phyloP scores from a whole-genome alignment of 2,797 vertebrate species.

The Sebastes steindachneri region DNA sequence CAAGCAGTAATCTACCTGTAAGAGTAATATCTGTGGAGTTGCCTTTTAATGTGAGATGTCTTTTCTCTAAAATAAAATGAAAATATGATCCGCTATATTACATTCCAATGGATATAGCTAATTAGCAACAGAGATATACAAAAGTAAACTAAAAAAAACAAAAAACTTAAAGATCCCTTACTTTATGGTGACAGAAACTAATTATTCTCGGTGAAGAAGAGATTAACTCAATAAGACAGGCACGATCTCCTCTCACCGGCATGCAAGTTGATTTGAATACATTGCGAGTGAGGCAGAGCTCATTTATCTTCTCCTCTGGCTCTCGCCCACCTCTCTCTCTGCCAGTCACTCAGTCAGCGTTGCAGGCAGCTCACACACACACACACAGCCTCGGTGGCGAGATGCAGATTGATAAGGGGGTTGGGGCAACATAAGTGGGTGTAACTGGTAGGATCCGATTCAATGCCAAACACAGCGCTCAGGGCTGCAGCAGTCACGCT shows the following conservation, averaged over 20 bases:
- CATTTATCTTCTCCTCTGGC: slow-evolving; percentile 53
- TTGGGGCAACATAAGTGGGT: slow-evolving; percentile 39
- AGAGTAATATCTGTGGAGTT: neutral
- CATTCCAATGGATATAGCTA: neutral
- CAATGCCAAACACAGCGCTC: slow-evolving; percentile 33
- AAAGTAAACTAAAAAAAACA: neutral
- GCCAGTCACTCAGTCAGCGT: slow-evolving; percentile 36
- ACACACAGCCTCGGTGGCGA: neutral
- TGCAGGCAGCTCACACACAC: slow-evolving; percentile 22
- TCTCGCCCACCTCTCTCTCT: slow-evolving; percentile 45
- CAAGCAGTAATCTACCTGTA: no score
- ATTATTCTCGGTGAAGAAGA: slow-evolving; percentile 1
- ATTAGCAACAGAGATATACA: neutral
- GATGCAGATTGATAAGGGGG: slow-evolving; percentile 54
- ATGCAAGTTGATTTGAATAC: slow-evolving; percentile 41
- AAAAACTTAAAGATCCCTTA: neutral
- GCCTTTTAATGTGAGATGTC: neutral
- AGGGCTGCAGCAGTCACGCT: slow-evolving; percentile 27
- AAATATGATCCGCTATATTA: neutral
- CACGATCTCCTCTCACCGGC: slow-evolving; percentile 16
- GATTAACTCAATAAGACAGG: slow-evolving; percentile 39
- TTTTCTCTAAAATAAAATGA: neutral
- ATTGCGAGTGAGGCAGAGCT: slow-evolving; percentile 39
- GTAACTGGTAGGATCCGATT: slow-evolving; percentile 39
- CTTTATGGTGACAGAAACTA: neutral